These are phyloP conservation scores for Leptura quadrifasciata DNA, from an alignment of 2,888 invertebrate species.

Conservation along the genomic window DNA sequence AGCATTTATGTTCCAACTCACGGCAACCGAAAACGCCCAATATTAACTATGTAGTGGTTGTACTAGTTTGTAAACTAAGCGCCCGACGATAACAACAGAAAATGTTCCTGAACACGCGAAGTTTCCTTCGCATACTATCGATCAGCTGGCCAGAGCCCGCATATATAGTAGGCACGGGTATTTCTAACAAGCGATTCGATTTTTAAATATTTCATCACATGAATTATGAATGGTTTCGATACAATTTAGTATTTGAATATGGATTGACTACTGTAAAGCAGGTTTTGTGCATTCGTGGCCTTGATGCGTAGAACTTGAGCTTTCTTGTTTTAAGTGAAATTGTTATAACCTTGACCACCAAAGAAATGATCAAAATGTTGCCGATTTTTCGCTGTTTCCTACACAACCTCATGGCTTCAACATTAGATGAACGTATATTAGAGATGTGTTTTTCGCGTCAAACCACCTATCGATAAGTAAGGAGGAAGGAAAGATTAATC, in stretches of 20 bases:
- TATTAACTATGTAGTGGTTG: background rate
- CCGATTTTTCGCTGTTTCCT: too few species aligned
- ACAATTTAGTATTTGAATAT: background rate
- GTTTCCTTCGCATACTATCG: background rate
- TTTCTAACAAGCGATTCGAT: slow-evolving; percentile 17
- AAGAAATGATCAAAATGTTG: background rate
- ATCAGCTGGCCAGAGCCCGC: background rate
- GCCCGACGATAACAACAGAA: background rate
- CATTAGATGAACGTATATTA: too few species aligned
- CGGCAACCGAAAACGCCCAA: background rate
- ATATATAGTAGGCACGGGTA: background rate
- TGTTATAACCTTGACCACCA: background rate
- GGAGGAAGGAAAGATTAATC: too few species aligned
- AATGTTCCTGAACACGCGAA: background rate
- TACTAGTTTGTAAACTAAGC: background rate
- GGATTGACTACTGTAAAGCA: background rate
- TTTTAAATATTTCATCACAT: background rate
- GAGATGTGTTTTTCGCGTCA: too few species aligned
- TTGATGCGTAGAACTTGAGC: background rate
- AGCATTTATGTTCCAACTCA: background rate
- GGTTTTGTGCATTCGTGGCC: slow-evolving; percentile 8
- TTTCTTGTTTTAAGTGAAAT: background rate
- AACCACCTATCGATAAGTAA: too few species aligned
- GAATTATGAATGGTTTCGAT: slow-evolving; percentile 14
- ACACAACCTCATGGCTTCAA: too few species aligned